Evolutionary conservation across 2,888 invertebrate species (phyloP), one percentile per base, ranked within the genome.

Genomic region (Pogonocherus hispidulus): DNA sequence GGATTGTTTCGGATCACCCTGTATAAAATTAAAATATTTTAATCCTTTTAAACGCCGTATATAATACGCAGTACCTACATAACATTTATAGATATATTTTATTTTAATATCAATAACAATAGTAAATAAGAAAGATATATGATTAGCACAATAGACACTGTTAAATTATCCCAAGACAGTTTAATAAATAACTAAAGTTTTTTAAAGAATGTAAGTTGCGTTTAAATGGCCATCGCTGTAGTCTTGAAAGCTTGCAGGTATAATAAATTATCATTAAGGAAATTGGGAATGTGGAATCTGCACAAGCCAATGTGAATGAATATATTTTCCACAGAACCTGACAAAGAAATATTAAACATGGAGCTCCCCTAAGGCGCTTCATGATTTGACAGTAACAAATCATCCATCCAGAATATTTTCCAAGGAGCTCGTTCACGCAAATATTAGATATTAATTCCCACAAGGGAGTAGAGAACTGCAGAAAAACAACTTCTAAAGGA

Each of bases 311-410:
- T 27, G 8, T 8, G 27, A 8, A 18, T 47, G 19, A 47, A 47
- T 18, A 18, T 8, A 27, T 51, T 57, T 51, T 57, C 56, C 16
- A 37, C 37, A 20, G 63, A 66, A 55, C 54, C 44, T 66, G 65
- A 69, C 66, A 66, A 69, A 69, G 66, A 69, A 69, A 66, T 49
- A 65, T 68, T 46, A 65, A 55, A 41, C 66, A 47, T 32, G 44
- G 32, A 51, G 41, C 55, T 64, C 68, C 52, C 64, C 23, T n/a
- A 41, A 37, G 22, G 22, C 63, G 63, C 52, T 55, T 54, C 63
- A 46, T 54, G 41, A 65, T 66, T 69, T 66, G 69, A 62, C 69
- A 62, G 60, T 69, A 65, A 69, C 69, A 69, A 69, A 69, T 66
- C 65, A 69, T 62, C 55, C 65, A 69, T 69, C 69, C 60, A 66